These are phyloP conservation scores for Gallirallus australis DNA, from an alignment of 2,797 vertebrate genomes.

Conservation along the genomic window DNA sequence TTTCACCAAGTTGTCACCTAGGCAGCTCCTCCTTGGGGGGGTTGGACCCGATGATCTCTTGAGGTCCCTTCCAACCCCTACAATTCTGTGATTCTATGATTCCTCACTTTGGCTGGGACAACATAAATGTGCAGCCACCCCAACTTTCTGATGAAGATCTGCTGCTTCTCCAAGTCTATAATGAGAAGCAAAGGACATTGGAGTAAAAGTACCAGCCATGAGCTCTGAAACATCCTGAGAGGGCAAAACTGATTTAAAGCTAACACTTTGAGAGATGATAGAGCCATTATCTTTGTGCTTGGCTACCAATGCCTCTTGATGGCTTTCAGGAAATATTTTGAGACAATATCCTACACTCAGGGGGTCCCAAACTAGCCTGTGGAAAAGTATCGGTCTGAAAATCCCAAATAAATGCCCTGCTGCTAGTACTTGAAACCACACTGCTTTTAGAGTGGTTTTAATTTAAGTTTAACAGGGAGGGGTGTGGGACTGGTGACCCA, in stretches of 20 bases:
- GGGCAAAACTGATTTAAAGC: neutral
- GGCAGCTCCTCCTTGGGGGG: neutral
- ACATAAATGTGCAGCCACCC: neutral
- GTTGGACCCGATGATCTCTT: too few species aligned
- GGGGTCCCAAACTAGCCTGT: neutral
- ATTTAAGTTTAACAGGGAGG: neutral
- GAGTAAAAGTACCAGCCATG: neutral
- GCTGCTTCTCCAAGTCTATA: neutral
- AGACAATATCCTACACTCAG: conserved; percentile 21
- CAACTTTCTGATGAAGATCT: neutral
- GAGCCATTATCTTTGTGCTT: neutral
- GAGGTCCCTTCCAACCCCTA: too few species aligned
- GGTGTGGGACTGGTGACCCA: neutral
- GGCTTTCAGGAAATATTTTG: conserved; percentile 17
- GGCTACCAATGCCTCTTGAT: neutral
- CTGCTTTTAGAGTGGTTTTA: conserved; percentile 33
- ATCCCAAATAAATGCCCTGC: conserved; percentile 9
- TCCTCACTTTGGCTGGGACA: neutral
- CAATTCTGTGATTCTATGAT: too few species aligned
- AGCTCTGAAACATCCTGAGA: neutral
- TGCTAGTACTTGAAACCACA: conserved; percentile 28
- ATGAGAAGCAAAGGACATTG: neutral
- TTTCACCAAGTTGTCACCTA: neutral
- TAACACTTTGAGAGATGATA: neutral
- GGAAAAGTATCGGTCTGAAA: neutral